These are phyloP conservation scores for Myopa tessellatipennis DNA, from an alignment of 2,888 invertebrate genomes.

Conservation along the genomic window DNA sequence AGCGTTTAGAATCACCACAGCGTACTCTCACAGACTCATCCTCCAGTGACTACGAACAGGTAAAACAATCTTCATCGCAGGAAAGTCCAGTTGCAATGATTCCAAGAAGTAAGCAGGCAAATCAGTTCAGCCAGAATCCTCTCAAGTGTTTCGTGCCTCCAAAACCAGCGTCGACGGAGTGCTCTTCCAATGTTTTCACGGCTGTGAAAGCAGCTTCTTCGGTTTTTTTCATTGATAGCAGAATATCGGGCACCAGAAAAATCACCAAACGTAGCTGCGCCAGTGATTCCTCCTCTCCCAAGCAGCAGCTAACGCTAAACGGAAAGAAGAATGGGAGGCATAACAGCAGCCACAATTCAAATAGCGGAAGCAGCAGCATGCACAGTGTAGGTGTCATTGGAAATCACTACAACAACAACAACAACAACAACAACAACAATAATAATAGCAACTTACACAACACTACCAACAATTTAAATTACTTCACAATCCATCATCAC, in stretches of 20 bases:
- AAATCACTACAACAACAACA: not conserved
- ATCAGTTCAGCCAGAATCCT: not conserved
- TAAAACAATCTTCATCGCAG: constrained; percentile 42
- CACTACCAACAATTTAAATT: constrained; percentile 44
- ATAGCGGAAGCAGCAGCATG: constrained; percentile 39
- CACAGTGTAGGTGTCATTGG: constrained; percentile 10
- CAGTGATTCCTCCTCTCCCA: constrained; percentile 26
- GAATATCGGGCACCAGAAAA: constrained; percentile 43
- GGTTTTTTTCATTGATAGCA: constrained; percentile 51
- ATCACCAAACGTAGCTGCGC: constrained; percentile 28
- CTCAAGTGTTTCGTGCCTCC: not conserved
- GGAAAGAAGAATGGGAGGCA: not conserved
- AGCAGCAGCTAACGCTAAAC: not conserved
- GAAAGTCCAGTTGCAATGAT: not conserved
- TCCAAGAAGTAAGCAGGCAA: not conserved
- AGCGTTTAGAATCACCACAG: constrained; percentile 47
- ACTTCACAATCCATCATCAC: constrained; percentile 45
- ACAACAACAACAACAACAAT: constrained; percentile 11
- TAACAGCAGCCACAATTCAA: constrained; percentile 33
- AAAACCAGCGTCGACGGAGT: not conserved
- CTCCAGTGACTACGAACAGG: constrained; percentile 52
- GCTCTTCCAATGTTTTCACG: constrained; percentile 36
- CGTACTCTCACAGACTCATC: constrained; percentile 50
- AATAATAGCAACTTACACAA: constrained; percentile 43
- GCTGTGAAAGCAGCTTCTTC: constrained; percentile 26